phyloP scores from a whole-genome alignment of 92 coral and sea anemone species.

The Siderastrea siderea region DNA sequence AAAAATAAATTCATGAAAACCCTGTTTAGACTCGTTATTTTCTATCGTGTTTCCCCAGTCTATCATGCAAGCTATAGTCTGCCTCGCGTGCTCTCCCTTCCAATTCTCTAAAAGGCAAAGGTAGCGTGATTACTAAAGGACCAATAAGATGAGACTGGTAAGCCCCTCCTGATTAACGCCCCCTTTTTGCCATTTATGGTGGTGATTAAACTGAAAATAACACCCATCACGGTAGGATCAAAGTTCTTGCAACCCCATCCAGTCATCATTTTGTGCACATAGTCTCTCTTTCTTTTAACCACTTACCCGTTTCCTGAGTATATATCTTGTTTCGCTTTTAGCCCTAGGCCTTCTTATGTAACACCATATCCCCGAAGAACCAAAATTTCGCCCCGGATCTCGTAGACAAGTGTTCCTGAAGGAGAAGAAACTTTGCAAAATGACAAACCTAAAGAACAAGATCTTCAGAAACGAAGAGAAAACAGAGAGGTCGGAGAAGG shows the following conservation, averaged over 20 bases:
- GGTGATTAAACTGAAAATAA: background rate
- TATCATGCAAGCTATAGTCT: background rate
- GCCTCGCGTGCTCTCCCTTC: background rate
- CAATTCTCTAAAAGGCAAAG: background rate
- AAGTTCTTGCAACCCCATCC: slow-evolving; percentile 30
- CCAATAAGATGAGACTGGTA: background rate
- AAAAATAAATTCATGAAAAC: too few relatives aligned
- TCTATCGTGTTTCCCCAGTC: background rate
- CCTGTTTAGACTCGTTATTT: too few relatives aligned
- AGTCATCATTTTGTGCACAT: background rate
- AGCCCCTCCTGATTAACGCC: background rate
- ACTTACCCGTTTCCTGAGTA: background rate
- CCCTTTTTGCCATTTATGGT: background rate
- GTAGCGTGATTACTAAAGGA: background rate
- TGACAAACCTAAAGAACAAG: slow-evolving; percentile 29
- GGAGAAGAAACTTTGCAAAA: background rate
- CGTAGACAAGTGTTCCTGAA: background rate
- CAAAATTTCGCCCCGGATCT: background rate
- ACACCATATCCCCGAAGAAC: background rate
- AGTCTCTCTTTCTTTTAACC: background rate
- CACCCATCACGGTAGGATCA: background rate
- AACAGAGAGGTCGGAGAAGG: slow-evolving; percentile 5
- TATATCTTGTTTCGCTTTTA: background rate
- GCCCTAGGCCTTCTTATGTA: background rate
- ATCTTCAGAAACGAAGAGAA: slow-evolving; percentile 10